A percentile compares a stretch with the other conserved stretches of the same genome.
Evolutionary conservation across 2,888 invertebrate species (phyloP).

Genomic region (Sisyra nigra): DNA sequence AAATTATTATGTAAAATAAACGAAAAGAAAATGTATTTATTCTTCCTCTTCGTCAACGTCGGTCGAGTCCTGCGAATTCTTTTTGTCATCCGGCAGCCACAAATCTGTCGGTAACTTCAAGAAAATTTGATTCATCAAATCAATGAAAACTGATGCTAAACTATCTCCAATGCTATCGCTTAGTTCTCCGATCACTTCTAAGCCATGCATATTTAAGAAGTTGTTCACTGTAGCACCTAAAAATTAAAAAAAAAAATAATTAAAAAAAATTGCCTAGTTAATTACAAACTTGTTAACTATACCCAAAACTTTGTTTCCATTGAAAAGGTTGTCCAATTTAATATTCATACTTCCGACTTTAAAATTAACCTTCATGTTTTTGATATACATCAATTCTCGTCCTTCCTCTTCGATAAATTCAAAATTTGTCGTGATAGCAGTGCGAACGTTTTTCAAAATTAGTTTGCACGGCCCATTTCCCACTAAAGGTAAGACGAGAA

Average conservation of each 20-base stretch:
- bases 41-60: too few species aligned
- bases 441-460: constrained; percentile 33
- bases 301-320: constrained; percentile 43
- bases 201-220: constrained; percentile 39
- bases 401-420: constrained; percentile 27
- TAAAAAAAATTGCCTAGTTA: constrained; percentile 4
- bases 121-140: constrained; percentile 39
- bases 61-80: background rate
- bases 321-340: constrained; percentile 39
- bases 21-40: too few species aligned
- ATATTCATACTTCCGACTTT: constrained; percentile 34
- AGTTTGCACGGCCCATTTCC: constrained; percentile 37
- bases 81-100: constrained; percentile 24
- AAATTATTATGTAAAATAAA: too few species aligned
- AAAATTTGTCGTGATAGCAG: constrained; percentile 33
- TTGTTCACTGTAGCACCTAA: constrained; percentile 37
- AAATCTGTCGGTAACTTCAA: constrained; percentile 37
- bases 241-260: constrained; percentile 12
- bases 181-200: constrained; percentile 39
- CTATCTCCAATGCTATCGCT: constrained; percentile 36
- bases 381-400: constrained; percentile 29
- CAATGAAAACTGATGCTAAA: constrained; percentile 35
- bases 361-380: constrained; percentile 38
- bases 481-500: constrained; percentile 37
- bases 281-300: background rate